Conservation (phyloP, 2,888 invertebrate species). For the Acanthopleura granulata region DNA sequence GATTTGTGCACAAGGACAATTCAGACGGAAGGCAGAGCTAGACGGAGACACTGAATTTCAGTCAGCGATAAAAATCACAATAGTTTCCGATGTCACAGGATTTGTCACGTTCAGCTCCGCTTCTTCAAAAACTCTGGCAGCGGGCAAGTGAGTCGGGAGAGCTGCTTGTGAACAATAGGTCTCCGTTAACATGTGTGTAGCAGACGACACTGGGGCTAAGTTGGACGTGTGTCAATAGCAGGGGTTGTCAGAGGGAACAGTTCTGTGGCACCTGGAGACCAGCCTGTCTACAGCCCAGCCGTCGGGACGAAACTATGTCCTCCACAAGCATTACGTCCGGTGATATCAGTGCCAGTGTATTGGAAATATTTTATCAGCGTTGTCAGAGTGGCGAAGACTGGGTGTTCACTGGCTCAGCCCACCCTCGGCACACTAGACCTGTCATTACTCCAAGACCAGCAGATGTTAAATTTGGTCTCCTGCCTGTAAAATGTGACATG, state of each 20-base stretch:
- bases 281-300: neutral
- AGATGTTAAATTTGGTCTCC: too few relatives aligned
- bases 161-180: too few relatives aligned
- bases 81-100: neutral
- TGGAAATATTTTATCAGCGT: neutral
- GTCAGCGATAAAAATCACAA: too few relatives aligned
- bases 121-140: too few relatives aligned
- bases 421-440: too few relatives aligned
- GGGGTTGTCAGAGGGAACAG: neutral
- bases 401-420: too few relatives aligned
- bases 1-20: constrained; percentile 91
- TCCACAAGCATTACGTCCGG: neutral
- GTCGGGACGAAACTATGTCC: constrained; percentile 1
- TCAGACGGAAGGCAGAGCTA: constrained; percentile 89
- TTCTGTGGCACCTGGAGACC: neutral
- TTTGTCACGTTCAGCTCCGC: too few relatives aligned
- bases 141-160: too few relatives aligned
- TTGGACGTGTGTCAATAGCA: neutral
- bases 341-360: constrained; percentile 7
- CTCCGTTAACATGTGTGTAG: neutral
- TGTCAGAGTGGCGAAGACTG: too few relatives aligned
- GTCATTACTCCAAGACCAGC: too few relatives aligned
- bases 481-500: neutral
- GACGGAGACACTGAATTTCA: constrained; percentile 73
- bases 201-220: constrained; percentile 1